Evolutionary conservation across 2,113 vertebrate species (phyloP), one percentile per base, ranked within the genome.

Genomic region (Cryptotis parvus): DNA sequence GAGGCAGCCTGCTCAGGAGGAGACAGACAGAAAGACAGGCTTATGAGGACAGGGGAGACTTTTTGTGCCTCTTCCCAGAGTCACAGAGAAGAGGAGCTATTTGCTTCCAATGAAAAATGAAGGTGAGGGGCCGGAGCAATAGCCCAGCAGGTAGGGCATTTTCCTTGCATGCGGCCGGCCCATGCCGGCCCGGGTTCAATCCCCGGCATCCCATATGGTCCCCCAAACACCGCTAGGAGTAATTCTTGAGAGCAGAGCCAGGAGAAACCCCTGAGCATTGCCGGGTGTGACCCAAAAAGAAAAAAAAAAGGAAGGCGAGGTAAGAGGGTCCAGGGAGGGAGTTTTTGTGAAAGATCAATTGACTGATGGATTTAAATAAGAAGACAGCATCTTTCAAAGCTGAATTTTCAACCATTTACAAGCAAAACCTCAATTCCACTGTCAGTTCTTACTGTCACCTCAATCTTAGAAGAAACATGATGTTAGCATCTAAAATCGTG

Each of bases 41-140:
- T 29, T 29, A 63, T 29, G 15, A 58, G 7, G 55, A 58, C 49
- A 2, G 2, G 1, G 15, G 0, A 9, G 27, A 1, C 8, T 4
- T 20, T 10, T 7, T 83, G n/a, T n/a, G 58, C n/a, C 24, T 16
- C 41, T 65, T 76, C n/a, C 33, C 70, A 65, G 45, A 65, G 14
- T 37, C 75, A 35, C 2, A 9, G 0, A 61, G 14, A 18, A n/a
- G 66, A 52, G 4, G 33, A 65, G n/a, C 49, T 12, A 9, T 41
- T 68, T 58, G 9, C n/a, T 55, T 31, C 58, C 20, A 4, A 43
- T 4, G 33, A 86, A 33, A 43, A 73, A 29, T 10, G 16, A 31
- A 16, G 5, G 0, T n/a, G n/a, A n/a, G n/a, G n/a, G n/a, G n/a
- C n/a, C n/a, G n/a, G n/a, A n/a, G n/a, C n/a, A n/a, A n/a, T n/a